Evolutionary conservation across 2,888 invertebrate species (phyloP).

Genomic region (Oscheius sp.): DNA sequence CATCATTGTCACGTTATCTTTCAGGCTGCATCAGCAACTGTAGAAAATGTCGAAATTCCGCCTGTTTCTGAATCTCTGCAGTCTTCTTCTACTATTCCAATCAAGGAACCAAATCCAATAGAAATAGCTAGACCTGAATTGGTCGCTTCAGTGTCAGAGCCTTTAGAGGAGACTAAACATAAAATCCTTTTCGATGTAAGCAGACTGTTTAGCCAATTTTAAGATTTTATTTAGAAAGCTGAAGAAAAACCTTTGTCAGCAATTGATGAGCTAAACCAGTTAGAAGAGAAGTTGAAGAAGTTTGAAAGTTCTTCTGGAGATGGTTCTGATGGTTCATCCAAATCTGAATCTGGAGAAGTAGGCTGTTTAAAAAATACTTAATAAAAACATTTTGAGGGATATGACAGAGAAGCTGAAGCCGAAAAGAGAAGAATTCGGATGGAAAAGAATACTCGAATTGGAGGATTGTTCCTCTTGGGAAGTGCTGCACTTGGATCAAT

Average conservation of each 20-base stretch:
- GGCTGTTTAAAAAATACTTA: background rate
- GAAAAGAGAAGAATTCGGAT: slow-evolving; percentile 55
- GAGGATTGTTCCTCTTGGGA: slow-evolving; percentile 45
- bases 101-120: too few species aligned
- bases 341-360: slow-evolving; percentile 10
- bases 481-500: slow-evolving; percentile 50
- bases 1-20: too few species aligned
- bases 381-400: background rate
- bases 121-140: too few species aligned
- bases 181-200: background rate
- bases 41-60: too few species aligned
- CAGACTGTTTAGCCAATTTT: background rate
- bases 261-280: slow-evolving; percentile 6
- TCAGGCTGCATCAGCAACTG: too few species aligned
- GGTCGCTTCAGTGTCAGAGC: too few species aligned
- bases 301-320: background rate
- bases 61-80: too few species aligned
- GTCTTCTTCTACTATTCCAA: too few species aligned
- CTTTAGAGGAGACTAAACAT: background rate
- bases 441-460: slow-evolving; percentile 59
- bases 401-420: slow-evolving; percentile 41
- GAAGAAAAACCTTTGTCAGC: slow-evolving; percentile 10
- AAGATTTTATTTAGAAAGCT: background rate
- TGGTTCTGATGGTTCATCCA: background rate
- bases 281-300: slow-evolving; percentile 1